These are phyloP conservation scores for Corvus moneduloides DNA, from an alignment of 2,113 vertebrate species.

Conservation along the genomic window DNA sequence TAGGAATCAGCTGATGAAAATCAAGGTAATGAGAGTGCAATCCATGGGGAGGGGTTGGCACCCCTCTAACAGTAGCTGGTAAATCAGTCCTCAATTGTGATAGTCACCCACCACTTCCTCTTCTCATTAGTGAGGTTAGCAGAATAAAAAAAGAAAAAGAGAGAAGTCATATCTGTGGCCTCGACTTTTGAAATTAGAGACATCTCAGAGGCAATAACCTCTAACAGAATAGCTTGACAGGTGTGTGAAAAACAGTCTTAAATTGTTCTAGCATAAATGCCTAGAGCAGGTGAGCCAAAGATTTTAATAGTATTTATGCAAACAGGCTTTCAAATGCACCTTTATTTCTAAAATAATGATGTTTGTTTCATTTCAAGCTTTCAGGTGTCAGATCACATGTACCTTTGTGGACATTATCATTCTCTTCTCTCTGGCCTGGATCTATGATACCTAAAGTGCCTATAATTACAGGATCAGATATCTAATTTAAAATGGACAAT, in stretches of 20 bases:
- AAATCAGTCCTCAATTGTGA: neutral
- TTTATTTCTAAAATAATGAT: neutral
- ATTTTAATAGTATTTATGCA: neutral
- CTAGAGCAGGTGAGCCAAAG: neutral
- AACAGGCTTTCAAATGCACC: neutral
- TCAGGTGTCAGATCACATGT: neutral
- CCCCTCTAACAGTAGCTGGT: neutral
- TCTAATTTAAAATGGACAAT: neutral
- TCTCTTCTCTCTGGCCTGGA: neutral
- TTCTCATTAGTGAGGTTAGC: neutral
- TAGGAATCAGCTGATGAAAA: neutral
- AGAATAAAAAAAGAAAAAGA: neutral
- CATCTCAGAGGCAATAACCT: neutral
- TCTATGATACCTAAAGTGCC: neutral
- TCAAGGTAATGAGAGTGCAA: neutral
- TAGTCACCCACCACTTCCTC: neutral
- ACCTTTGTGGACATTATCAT: neutral
- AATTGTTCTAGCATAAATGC: neutral
- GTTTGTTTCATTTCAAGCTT: neutral
- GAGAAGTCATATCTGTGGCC: neutral
- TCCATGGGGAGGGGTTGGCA: fast-evolving
- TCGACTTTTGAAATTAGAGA: neutral
- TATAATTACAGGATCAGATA: neutral
- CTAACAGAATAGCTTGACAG: neutral
- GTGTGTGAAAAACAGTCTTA: neutral